These are phyloP conservation scores for Ictidomys tridecemlineatus DNA, from an alignment of 2,113 vertebrate genomes.

Conservation along the genomic window DNA sequence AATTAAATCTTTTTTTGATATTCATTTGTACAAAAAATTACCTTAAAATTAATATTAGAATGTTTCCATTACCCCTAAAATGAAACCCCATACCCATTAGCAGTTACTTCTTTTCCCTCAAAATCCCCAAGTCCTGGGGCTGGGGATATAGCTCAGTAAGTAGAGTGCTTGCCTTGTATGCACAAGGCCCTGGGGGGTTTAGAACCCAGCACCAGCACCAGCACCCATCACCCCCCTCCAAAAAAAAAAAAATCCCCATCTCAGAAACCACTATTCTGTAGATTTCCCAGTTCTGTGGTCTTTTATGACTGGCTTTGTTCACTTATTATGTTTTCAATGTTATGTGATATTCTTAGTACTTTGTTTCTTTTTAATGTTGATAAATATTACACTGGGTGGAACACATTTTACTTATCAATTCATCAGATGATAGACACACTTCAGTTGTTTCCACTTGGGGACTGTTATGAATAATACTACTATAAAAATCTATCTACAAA, in stretches of 20 bases:
- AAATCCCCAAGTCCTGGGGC: neutral
- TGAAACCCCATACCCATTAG: neutral
- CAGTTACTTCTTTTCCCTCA: neutral
- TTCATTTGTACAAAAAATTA: neutral
- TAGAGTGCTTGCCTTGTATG: too few species aligned
- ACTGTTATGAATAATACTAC: neutral
- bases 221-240: rapidly evolving
- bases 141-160: too few species aligned
- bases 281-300: neutral
- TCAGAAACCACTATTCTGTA: neutral
- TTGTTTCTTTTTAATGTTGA: neutral
- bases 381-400: neutral
- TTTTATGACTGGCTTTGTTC: neutral
- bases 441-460: neutral
- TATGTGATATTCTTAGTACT: neutral
- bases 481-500: neutral
- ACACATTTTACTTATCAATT: neutral
- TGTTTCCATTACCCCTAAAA: neutral
- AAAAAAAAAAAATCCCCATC: too few species aligned
- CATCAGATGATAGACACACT: too few species aligned
- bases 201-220: too few species aligned
- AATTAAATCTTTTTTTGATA: neutral
- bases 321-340: neutral
- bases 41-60: neutral
- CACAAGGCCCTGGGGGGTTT: too few species aligned